Percentiles rank a stretch among this genome's conserved stretches.
These are phyloP conservation scores for Pachycephala philippinensis DNA, from an alignment of 2,113 vertebrate genomes.

Conservation along the genomic window DNA sequence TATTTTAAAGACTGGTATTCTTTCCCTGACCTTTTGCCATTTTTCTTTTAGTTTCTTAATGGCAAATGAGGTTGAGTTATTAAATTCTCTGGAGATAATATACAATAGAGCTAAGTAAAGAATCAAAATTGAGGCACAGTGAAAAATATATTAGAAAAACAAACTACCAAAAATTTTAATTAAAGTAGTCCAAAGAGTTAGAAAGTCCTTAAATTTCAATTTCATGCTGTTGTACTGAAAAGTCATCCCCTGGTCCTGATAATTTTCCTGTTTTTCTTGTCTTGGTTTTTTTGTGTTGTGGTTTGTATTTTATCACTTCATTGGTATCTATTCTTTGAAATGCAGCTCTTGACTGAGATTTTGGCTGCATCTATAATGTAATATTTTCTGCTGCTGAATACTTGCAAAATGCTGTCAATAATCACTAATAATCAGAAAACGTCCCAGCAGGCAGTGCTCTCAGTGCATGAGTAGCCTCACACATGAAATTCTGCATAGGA, in stretches of 20 bases:
- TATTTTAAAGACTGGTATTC: not conserved
- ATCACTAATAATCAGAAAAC: not conserved
- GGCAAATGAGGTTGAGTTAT: not conserved
- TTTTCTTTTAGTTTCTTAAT: not conserved
- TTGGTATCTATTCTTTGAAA: not conserved
- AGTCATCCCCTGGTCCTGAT: not conserved
- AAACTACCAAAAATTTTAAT: not conserved
- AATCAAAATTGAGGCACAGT: not conserved
- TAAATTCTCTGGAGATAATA: not conserved
- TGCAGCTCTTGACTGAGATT: not conserved
- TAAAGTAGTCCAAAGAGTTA: not conserved
- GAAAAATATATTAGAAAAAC: not conserved
- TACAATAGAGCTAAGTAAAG: not conserved
- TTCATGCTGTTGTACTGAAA: not conserved
- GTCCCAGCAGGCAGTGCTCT: not conserved
- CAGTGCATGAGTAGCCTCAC: not conserved
- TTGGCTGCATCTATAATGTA: not conserved
- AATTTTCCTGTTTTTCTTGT: not conserved
- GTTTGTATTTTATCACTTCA: not conserved
- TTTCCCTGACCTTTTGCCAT: not conserved
- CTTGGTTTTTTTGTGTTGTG: too few relatives aligned
- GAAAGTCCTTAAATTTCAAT: not conserved
- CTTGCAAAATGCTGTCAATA: not conserved
- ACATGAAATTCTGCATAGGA: not conserved
- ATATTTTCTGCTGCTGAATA: not conserved